Evolutionary conservation across 2,888 invertebrate species (phyloP), one percentile per base, ranked within the genome.

Genomic region (Synergus laeviventris): DNA sequence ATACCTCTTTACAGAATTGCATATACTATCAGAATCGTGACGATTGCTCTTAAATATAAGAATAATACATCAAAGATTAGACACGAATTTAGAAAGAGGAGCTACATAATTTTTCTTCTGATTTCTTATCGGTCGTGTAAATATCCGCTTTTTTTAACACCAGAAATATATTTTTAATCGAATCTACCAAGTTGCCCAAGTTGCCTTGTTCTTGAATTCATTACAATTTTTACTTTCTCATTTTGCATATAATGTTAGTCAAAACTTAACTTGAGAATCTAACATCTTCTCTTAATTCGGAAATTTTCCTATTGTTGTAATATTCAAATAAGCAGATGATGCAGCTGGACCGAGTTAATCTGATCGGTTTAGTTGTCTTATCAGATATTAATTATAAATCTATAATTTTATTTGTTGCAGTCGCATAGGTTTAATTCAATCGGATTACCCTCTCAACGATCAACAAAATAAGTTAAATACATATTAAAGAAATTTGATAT

Each of bases 241-340:
- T 18, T 62, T 18, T 16, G n/a, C 3, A 36, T 38, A 31, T 31
- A 31, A 31, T 31, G 31, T 7, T 31, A 31, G 31, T 31, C 31
- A 31, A 31, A 31, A 0, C 31, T 31, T 31, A 49, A 45, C 16
- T 31, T 8, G 16, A 16, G 24, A 39, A 64, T 45, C 31, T 3
- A 45, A 70, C n/a, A n/a, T n/a, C 31, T n/a, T 36, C 31, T 54
- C 18, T 70, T 54, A 70, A 49, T 49, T 70, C 11, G 45, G n/a
- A 7, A 70, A 70, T 70, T 70, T 70, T 70, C 70, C 70, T 70
- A 54, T 49, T 70, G 49, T 70, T 45, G n/a, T 18, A 49, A 18
- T 54, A 70, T 70, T 70, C 36, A 70, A 70, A 70, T 70, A 9
- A 70, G 36, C 49, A 49, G 36, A 70, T 70, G 70, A 18, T 70